phyloP scores from a whole-genome alignment of 2,797 vertebrate genomes.

The Sebastes goodei region DNA sequence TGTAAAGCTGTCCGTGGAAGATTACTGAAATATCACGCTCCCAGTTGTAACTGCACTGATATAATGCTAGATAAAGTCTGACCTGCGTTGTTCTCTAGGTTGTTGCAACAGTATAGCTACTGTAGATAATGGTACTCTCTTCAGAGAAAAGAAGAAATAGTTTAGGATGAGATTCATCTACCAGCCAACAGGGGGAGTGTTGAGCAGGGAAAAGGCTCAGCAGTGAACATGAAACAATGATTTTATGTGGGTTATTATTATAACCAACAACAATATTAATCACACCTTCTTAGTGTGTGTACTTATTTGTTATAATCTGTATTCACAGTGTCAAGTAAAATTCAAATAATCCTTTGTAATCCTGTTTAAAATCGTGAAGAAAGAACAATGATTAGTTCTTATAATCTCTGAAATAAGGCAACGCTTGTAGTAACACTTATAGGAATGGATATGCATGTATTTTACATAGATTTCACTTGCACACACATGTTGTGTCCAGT shows the following conservation, averaged over 20 bases:
- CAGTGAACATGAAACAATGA: neutral
- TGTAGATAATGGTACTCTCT: neutral
- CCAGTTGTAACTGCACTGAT: neutral
- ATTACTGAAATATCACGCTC: neutral
- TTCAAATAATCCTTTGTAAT: neutral
- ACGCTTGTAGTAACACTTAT: neutral
- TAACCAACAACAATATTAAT: neutral
- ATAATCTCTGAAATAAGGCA: neutral
- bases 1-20: neutral
- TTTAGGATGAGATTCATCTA: neutral
- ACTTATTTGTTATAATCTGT: neutral
- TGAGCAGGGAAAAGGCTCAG: neutral
- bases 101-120: neutral
- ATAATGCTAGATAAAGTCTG: neutral
- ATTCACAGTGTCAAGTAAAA: neutral
- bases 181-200: neutral
- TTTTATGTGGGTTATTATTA: neutral
- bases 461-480: neutral
- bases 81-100: neutral
- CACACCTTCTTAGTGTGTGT: neutral
- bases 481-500: neutral
- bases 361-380: neutral
- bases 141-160: neutral
- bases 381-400: neutral
- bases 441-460: neutral